Percentiles rank a stretch among this genome's conserved stretches.
Evolutionary conservation across 2,797 vertebrate genomes (phyloP).

Genomic region (Myripristis jacobus): DNA sequence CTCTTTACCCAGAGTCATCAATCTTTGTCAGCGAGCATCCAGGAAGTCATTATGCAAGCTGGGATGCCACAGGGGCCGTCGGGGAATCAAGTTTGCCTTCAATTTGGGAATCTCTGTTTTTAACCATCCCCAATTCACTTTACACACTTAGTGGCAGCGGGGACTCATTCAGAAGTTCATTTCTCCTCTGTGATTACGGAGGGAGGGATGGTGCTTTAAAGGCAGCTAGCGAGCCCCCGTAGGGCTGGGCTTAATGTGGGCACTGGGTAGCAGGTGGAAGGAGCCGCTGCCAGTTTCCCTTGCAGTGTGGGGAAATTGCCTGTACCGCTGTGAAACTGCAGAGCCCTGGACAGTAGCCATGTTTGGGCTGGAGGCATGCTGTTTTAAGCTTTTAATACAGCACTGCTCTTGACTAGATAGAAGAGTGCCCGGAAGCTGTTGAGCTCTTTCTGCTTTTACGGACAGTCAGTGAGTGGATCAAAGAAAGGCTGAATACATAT

Average conservation of each 20-base stretch:
- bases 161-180: constrained; percentile 50
- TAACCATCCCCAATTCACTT: constrained; percentile 48
- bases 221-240: constrained; percentile 52
- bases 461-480: constrained; percentile 42
- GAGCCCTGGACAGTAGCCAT: constrained; percentile 78
- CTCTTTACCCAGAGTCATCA: constrained; percentile 81
- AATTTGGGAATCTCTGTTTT: constrained; percentile 45
- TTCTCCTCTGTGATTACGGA: constrained; percentile 58
- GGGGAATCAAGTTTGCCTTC: constrained; percentile 59
- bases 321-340: constrained; percentile 73
- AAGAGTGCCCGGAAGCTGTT: constrained; percentile 67
- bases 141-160: constrained; percentile 37
- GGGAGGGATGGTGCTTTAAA: constrained; percentile 40
- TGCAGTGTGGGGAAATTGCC: constrained; percentile 78
- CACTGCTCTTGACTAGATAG: constrained; percentile 79
- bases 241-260: constrained; percentile 66
- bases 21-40: constrained; percentile 83
- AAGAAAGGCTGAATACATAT: constrained; percentile 42
- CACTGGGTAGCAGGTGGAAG: constrained; percentile 82
- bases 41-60: constrained; percentile 78
- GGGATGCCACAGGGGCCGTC: constrained; percentile 55
- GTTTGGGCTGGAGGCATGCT: constrained; percentile 75
- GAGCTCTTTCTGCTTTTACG: constrained; percentile 45
- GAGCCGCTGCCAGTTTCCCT: constrained; percentile 80
- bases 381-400: constrained; percentile 79